Base-by-base conservation (phyloP, 1,140 invertebrate genomes). In the Chrysopa pallens region DNA sequence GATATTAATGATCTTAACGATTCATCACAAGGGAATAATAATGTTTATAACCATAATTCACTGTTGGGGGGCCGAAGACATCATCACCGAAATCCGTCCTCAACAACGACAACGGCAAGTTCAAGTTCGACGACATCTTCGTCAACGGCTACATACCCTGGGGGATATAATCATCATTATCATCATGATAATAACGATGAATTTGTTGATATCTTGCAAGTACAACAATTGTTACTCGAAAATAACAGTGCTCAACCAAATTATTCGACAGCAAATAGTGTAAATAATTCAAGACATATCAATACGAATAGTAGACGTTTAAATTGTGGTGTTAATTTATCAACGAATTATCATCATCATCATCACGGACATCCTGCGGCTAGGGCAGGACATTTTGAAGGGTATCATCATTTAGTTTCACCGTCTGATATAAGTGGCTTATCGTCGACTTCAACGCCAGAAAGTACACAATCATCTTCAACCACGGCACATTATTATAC, bases 151-250 rank as follows among this genome's bases (percentile, higher is more conserved):
- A 40, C 50, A 44, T 48, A 48, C n/a, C 6, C 31, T 12, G 31
- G 31, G 44, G 31, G 31, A 23, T 23, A 23, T 5, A 23, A 23
- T 23, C 31, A 38, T 39, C 38, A 39, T 39, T 28, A 7, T 39
- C 38, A 11, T 15, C 13, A 29, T 29, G 29, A 23, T 39, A 47
- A 48, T 38, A 47, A 47, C 48, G 69, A 72, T 59, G 70, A 72
- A 59, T 72, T 70, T 56, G 69, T 72, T 56, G 70, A 72, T 60
- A 72, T 72, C 49, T 64, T 69, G 33, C 70, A 72, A 53, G 69
- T 72, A 61, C 70, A 72, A 53, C 61, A 70, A 52, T 56, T 73
- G 53, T 60, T 71, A 49, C 60, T 71, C 54, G 66, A 67, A 49
- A 60, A 64, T 50, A 64, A 64, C 42, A 29, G 39, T 14, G 39